A percentile compares a stretch with the other conserved stretches of the same genome.
phyloP scores from a whole-genome alignment of 1,140 invertebrate species.

The Gonioctena quinquepunctata region DNA sequence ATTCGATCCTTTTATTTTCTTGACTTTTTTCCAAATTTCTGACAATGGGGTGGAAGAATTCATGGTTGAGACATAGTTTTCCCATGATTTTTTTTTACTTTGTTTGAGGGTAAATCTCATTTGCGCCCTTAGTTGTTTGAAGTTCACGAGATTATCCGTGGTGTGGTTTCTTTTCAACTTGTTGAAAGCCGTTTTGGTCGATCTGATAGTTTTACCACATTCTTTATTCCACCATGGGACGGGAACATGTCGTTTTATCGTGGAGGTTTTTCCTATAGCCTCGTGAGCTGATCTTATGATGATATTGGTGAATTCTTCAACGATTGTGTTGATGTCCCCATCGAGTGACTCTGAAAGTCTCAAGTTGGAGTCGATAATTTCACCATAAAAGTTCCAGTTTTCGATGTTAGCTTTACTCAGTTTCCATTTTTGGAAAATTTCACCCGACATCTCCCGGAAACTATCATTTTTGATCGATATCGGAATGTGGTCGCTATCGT shows the following conservation, averaged over 20 bases:
- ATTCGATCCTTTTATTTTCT: not conserved
- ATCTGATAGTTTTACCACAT: too few species aligned
- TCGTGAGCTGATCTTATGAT: not conserved
- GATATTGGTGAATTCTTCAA: not conserved
- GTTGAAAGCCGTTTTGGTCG: too few species aligned
- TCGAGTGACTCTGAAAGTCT: too few species aligned
- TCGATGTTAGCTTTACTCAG: too few species aligned
- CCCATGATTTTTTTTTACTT: constrained; percentile 2
- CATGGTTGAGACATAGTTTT: not conserved
- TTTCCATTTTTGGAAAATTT: not conserved
- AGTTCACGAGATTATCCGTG: too few species aligned
- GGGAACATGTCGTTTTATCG: not conserved
- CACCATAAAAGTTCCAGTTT: too few species aligned
- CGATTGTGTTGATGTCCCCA: not conserved
- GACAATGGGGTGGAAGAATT: not conserved
- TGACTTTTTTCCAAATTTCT: not conserved
- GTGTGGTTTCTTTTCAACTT: too few species aligned
- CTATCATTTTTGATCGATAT: constrained; percentile 1
- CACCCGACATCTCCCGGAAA: not conserved
- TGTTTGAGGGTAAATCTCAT: not conserved
- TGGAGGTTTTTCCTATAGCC: not conserved
- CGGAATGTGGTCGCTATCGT: not conserved
- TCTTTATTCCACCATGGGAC: constrained; percentile 1
- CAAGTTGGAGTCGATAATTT: too few species aligned
- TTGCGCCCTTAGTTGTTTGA: not conserved